These are phyloP conservation scores for Drosophila seguyi DNA, from an alignment of 1,140 invertebrate species.

Conservation along the genomic window DNA sequence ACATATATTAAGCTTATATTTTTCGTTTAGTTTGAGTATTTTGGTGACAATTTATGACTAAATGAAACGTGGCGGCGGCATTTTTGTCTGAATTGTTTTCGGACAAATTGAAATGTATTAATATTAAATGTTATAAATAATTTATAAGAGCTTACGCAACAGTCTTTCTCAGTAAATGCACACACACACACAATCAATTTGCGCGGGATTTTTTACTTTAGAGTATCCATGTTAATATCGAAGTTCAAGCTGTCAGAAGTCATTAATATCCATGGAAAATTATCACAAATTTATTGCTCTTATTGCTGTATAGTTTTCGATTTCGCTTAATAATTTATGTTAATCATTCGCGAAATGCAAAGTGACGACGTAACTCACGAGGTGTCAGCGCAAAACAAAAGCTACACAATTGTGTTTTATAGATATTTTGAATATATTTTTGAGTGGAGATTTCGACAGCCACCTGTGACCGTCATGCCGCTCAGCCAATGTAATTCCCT, in stretches of 20 bases:
- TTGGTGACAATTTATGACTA: constrained; percentile 59
- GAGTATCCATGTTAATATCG: constrained; percentile 35
- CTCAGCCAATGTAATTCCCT: constrained; percentile 31
- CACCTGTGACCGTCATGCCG: constrained; percentile 13
- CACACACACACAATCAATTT: constrained; percentile 27
- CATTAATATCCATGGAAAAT: constrained; percentile 59
- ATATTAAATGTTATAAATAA: constrained; percentile 66
- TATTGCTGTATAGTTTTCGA: constrained; percentile 14
- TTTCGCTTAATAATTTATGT: constrained; percentile 57
- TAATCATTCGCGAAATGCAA: constrained; percentile 62
- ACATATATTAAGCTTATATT: constrained; percentile 34
- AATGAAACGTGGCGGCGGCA: constrained; percentile 47
- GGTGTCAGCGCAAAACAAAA: constrained; percentile 45
- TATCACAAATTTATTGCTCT: constrained; percentile 20
- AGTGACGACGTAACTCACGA: constrained; percentile 51
- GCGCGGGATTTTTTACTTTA: constrained; percentile 4
- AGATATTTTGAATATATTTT: constrained; percentile 1
- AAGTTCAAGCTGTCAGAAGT: constrained; percentile 56
- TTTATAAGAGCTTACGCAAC: constrained; percentile 51
- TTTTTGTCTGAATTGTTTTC: constrained; percentile 56
- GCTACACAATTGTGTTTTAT: constrained; percentile 45
- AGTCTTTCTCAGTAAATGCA: constrained; percentile 21
- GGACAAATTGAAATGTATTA: constrained; percentile 82
- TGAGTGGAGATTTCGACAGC: constrained; percentile 6
- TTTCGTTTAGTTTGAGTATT: constrained; percentile 47